Conservation (phyloP, 2,113 vertebrate species). For the Tamias sibiricus region DNA sequence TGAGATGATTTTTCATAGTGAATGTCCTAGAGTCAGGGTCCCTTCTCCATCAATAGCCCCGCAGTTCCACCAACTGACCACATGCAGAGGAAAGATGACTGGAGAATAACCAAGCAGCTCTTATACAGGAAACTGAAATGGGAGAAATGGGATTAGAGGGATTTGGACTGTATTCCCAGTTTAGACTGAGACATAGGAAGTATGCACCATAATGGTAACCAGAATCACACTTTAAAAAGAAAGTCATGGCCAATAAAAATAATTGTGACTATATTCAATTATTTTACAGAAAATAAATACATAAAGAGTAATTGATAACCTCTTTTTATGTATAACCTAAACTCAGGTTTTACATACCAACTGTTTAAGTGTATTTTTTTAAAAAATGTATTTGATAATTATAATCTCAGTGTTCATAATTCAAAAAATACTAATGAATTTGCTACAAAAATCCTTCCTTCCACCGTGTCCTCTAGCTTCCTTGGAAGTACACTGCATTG, state of each 20-base stretch:
- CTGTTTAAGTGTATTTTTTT: background rate
- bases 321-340: background rate
- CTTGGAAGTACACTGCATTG: background rate
- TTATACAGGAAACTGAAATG: background rate
- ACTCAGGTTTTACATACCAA: background rate
- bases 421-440: background rate
- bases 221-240: background rate
- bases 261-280: background rate
- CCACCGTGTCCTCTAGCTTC: background rate
- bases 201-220: background rate
- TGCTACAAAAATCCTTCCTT: background rate
- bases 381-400: too few species aligned
- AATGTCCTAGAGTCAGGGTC: background rate
- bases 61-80: too few species aligned
- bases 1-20: background rate
- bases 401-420: background rate
- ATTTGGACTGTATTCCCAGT: background rate
- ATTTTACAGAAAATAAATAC: background rate
- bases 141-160: too few species aligned
- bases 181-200: background rate
- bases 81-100: background rate
- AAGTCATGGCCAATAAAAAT: background rate
- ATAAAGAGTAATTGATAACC: background rate
- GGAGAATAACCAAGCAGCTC: background rate
- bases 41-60: too few species aligned